These are phyloP conservation scores for Heterotilapia buettikoferi DNA, from an alignment of 2,113 vertebrate species.

Conservation along the genomic window DNA sequence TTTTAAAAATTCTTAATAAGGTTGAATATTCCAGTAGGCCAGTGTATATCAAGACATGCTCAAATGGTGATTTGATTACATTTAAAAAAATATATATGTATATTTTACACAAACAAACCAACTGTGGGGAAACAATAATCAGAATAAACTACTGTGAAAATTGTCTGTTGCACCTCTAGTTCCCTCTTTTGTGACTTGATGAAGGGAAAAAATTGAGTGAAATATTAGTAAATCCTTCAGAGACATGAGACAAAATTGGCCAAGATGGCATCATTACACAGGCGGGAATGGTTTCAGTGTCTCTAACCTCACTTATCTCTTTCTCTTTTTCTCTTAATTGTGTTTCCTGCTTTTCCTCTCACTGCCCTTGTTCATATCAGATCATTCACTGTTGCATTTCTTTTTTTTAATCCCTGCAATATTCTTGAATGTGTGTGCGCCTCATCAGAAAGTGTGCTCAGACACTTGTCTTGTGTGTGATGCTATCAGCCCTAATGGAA, in stretches of 20 bases:
- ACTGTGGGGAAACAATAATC: not conserved
- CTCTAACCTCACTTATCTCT: not conserved
- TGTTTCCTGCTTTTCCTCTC: not conserved
- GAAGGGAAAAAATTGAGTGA: not conserved
- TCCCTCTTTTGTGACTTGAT: not conserved
- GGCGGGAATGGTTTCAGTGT: not conserved
- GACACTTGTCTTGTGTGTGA: constrained; percentile 48
- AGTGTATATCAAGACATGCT: not conserved
- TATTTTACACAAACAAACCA: not conserved
- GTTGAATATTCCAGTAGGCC: not conserved
- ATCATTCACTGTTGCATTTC: not conserved
- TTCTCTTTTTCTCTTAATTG: not conserved
- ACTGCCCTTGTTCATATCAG: not conserved
- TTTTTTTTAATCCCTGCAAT: not conserved
- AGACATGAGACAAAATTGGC: constrained; percentile 19
- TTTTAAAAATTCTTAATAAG: not conserved
- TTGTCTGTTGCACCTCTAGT: not conserved
- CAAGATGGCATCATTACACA: constrained; percentile 9
- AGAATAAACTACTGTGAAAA: not conserved
- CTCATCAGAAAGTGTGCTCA: constrained; percentile 29
- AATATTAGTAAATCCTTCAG: constrained; percentile 13
- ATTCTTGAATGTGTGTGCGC: not conserved
- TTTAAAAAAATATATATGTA: not conserved
- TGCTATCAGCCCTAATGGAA: constrained; percentile 62
- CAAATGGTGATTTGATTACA: not conserved